These are phyloP conservation scores for Himantopus leucocephalus DNA, from an alignment of 2,113 vertebrate genomes.

Conservation along the genomic window DNA sequence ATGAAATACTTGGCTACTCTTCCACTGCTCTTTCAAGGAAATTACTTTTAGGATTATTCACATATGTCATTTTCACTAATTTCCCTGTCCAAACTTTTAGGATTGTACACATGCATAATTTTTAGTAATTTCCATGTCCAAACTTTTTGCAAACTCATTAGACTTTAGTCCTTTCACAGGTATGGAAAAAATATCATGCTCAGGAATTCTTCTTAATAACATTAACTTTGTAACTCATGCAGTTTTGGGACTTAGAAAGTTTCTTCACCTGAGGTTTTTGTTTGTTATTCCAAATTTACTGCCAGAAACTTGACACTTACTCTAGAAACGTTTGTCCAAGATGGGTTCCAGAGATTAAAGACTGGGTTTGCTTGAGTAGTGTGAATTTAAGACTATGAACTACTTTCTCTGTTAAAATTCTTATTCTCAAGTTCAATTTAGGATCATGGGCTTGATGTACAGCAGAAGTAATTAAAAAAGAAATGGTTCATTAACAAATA, in stretches of 20 bases:
- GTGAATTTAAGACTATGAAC: slow-evolving; percentile 34
- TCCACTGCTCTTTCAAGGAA: slow-evolving; percentile 39
- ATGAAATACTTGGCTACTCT: neutral
- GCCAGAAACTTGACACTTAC: slow-evolving; percentile 43
- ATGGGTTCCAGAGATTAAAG: slow-evolving; percentile 36
- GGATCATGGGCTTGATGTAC: neutral
- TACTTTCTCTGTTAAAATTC: slow-evolving; percentile 19
- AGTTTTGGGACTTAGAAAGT: slow-evolving; percentile 21
- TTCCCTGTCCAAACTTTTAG: neutral
- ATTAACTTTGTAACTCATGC: slow-evolving; percentile 17
- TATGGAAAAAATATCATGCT: slow-evolving; percentile 21
- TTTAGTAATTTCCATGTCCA: slow-evolving; percentile 11
- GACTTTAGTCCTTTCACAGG: slow-evolving; percentile 22
- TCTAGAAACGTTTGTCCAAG: slow-evolving; percentile 46
- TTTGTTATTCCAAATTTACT: slow-evolving; percentile 63
- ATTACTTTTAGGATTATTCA: neutral
- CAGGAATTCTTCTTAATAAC: slow-evolving; percentile 28
- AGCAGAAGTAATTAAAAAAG: neutral
- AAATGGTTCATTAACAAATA: neutral
- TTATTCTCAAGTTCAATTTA: slow-evolving; percentile 13
- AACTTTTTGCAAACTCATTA: slow-evolving; percentile 39
- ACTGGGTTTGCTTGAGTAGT: neutral
- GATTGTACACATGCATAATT: neutral
- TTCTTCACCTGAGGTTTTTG: slow-evolving; percentile 51
- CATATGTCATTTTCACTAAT: neutral